Evolutionary conservation across 2,888 invertebrate species (phyloP), one percentile per base, ranked within the genome.

Genomic region (Himalopsyche kuldschensis): DNA sequence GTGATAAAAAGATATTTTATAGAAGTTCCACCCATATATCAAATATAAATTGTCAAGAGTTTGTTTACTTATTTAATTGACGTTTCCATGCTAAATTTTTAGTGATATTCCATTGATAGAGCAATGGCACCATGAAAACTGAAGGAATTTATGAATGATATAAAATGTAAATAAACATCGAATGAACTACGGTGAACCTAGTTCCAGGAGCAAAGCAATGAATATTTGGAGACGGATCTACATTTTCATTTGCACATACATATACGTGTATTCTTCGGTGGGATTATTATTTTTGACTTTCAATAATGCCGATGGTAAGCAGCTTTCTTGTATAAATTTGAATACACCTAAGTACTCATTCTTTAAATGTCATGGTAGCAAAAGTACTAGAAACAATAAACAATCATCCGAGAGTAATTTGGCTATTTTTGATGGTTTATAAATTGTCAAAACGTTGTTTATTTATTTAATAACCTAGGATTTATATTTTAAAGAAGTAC

Each of bases 151-250:
- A 63, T 27, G 4, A 27, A 63, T n/a, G 48, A 20, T 63, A 63
- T 63, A 78, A 78, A 82, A 82, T 82, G 82, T 82, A 78, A 78
- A 82, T 82, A 82, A 78, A 82, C 78, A 63, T 48, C 75, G 41
- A 82, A 69, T 82, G 78, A 20, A 69, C 69, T 47, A 27, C 30
- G 75, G 69, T 46, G 78, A 78, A 78, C 35, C 32, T 35, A 10
- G 30, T 48, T 46, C 31, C 35, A 31, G 77, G 80, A 76, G 35
- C 80, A 48, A 75, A 83, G 80, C 75, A 77, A 83, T 83, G 83
- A 83, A 80, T 83, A 79, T 83, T 77, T 41, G 77, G 30, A 47
- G 48, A 31, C 76, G 80, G 80, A 30, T 47, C n/a, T 46, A 63
- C 41, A 83, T 55, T 55, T 77, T 79, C 27, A 55, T 76, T 76